Evolutionary conservation across 2,888 invertebrate genomes (phyloP), one percentile per base, ranked within the genome.

Genomic region (Ophion slaviceki): DNA sequence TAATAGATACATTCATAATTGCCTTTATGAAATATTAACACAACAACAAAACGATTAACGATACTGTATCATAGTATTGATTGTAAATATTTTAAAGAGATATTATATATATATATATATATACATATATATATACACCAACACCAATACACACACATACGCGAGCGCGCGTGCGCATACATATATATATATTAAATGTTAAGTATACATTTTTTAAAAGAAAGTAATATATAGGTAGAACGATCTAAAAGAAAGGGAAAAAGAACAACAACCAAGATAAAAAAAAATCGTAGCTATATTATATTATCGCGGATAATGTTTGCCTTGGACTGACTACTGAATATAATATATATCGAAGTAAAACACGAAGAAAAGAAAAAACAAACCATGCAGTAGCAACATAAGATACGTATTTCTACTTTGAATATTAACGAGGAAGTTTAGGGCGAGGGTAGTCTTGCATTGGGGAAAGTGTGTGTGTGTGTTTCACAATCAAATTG

Each of bases 151-250:
- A 53, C 14, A 53, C 53, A 53, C 47, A 10, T 47, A 45, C 47
- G 53, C 17, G 53, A 11, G 53, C 53, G 53, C 53, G 53, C 53
- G 53, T 14, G 14, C 53, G 40, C 40, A 40, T 40, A 53, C 53
- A 14, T 80, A 84, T 88, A 88, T 87, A 53, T 90, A 92, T 92
- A 92, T 93, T 93, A 92, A 92, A 93, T 93, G 93, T 93, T 93
- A 93, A 93, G 92, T 92, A 92, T 93, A 94, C 92, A 92, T 93
- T 94, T 94, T 93, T 93, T 93, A 92, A 93, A 92, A 92, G 93
- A 94, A 94, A 93, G 93, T 94, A 94, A 93, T 93, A 93, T 93
- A 93, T 94, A 93, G 92, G 91, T 93, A 88, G 84, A 82, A 87
- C 82, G 87, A 88, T 82, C 67, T 76, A 84, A 80, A 82, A 84